A percentile compares a stretch with the other conserved stretches of the same genome.
These are phyloP conservation scores for Leucania comma DNA, from an alignment of 2,888 invertebrate genomes.

Conservation along the genomic window DNA sequence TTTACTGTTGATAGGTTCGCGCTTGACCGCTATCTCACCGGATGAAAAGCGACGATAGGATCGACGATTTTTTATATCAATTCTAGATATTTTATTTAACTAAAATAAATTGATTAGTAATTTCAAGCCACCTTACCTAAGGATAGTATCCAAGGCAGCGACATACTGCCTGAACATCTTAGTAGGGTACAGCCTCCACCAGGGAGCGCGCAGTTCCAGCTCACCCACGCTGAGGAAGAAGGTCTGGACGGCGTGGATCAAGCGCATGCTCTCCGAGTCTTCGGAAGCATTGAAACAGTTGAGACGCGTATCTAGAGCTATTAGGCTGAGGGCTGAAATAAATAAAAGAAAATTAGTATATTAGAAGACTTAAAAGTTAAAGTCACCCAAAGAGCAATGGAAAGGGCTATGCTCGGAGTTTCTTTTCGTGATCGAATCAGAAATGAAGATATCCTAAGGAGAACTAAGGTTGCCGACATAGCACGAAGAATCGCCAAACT, in stretches of 20 bases:
- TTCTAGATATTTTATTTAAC: too few species aligned
- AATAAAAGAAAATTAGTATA: not conserved
- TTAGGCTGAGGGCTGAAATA: conserved; percentile 91
- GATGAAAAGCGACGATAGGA: too few species aligned
- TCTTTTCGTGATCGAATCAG: too few species aligned
- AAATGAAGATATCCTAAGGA: too few species aligned
- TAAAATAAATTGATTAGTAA: not conserved
- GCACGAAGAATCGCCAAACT: too few species aligned
- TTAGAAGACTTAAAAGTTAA: too few species aligned
- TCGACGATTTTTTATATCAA: too few species aligned
- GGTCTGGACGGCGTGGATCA: conserved; percentile 92
- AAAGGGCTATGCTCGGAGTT: too few species aligned
- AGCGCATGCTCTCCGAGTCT: conserved; percentile 91
- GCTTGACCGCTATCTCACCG: too few species aligned
- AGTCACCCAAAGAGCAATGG: too few species aligned
- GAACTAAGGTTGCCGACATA: too few species aligned
- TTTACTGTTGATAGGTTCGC: too few species aligned
- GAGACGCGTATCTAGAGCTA: conserved; percentile 92
- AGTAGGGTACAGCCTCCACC: conserved; percentile 92
- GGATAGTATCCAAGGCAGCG: conserved; percentile 92
- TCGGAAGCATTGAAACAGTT: conserved; percentile 91
- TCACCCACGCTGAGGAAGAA: conserved; percentile 92
- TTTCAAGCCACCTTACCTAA: conserved; percentile 84
- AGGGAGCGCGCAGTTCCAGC: conserved; percentile 92
- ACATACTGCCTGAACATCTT: conserved; percentile 92